phyloP scores from a whole-genome alignment of 2,888 invertebrate genomes.

The Drosophila paranaensis region DNA sequence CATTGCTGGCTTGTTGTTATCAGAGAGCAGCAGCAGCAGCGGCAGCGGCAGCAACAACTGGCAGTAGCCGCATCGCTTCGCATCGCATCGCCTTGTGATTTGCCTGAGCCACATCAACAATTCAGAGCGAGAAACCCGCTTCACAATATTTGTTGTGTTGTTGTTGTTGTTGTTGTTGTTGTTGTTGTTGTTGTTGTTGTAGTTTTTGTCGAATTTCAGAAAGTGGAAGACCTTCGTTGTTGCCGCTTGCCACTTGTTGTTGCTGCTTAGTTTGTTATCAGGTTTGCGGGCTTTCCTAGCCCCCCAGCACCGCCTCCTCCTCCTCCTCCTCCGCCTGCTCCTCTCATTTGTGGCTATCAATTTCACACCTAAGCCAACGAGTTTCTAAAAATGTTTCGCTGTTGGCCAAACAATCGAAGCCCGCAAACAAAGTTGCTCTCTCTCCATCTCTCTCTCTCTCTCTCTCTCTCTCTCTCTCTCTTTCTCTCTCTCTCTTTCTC shows the following conservation, averaged over 20 bases:
- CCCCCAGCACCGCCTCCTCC: not conserved
- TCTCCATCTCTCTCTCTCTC: not conserved
- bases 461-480: conserved; percentile 1
- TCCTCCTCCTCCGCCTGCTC: not conserved
- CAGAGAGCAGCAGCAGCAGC: conserved; percentile 56
- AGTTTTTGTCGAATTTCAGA: conserved; percentile 72
- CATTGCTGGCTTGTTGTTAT: conserved; percentile 69
- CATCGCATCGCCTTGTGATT: conserved; percentile 57
- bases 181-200: conserved; percentile 20
- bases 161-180: conserved; percentile 21
- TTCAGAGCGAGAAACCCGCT: conserved; percentile 42
- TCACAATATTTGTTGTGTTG: conserved; percentile 36
- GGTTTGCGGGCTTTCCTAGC: conserved; percentile 42
- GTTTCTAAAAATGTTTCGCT: conserved; percentile 37
- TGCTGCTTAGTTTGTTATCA: conserved; percentile 71
- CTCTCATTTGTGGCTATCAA: conserved; percentile 67
- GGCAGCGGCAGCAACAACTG: conserved; percentile 16
- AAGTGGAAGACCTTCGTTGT: conserved; percentile 82
- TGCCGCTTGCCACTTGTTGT: conserved; percentile 60
- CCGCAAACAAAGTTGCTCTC: conserved; percentile 16
- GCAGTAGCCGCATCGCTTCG: conserved; percentile 18
- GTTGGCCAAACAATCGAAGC: conserved; percentile 16
- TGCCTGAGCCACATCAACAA: conserved; percentile 63
- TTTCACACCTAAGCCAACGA: conserved; percentile 74
- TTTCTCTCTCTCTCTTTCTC: not conserved